Base-by-base conservation (phyloP, 2,797 vertebrate species). In the Sarcoramphus papa region DNA sequence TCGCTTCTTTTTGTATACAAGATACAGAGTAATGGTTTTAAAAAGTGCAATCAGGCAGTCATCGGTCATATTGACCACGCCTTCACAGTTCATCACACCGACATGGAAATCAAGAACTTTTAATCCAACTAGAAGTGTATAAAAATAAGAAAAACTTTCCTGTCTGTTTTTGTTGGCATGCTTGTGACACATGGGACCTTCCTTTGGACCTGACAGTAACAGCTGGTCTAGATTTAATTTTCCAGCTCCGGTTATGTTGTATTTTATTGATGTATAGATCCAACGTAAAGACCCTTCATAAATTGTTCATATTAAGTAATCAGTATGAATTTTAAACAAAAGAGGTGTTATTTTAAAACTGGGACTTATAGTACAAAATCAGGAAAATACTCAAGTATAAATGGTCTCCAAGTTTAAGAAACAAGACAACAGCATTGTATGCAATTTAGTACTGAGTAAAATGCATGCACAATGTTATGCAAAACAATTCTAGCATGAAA, bases 401-500 rank as follows among this genome's bases (percentile, higher is more conserved):
- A 96, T 96, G 96, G 97, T 97, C 97, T 97, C 97, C 96, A 97
- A 97, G 91, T 98, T 98, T 96, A 98, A 97, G 96, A 97, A 98
- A 98, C 97, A 97, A 98, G 95, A 97, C 97, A 98, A 98, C 94
- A 97, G 97, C 98, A 98, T 94, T 98, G 98, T 98, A 97, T 98
- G 98, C 98, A 98, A 98, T 98, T 98, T 99, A 98, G 98, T 98
- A 98, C 98, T 97, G 98, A 99, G 98, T 99, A 99, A 99, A 99
- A 98, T 99, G 99, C 99, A 99, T 99, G 99, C 99, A 99, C 98
- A 98, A 98, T 99, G 99, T 99, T 99, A 99, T 99, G 99, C 99
- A 99, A 99, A 99, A 99, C 98, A 98, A 98, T 98, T 98, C 98
- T 98, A 99, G 99, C 99, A 99, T 99, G 99, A 99, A 99, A 99